Evolutionary conservation across 2,797 vertebrate species (phyloP).

Genomic region (Tangara arthus): DNA sequence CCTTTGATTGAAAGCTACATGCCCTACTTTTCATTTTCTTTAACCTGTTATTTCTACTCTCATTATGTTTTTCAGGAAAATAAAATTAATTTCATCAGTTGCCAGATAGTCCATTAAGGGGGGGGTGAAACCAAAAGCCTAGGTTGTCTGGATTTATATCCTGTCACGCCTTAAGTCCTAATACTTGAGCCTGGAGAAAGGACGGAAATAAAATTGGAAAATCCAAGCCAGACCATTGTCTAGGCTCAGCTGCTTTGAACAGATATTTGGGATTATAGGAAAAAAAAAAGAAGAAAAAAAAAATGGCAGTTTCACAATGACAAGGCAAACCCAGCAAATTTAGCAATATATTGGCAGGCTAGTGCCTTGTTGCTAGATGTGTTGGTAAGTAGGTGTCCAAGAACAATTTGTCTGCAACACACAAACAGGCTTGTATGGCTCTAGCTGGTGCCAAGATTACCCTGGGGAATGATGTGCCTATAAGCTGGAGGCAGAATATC

Average conservation of each 20-base stretch:
- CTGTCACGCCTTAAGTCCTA: background rate
- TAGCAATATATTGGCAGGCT: background rate
- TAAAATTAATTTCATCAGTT: background rate
- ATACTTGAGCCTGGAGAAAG: background rate
- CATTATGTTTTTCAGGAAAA: background rate
- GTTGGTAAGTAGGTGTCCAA: background rate
- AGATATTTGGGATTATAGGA: background rate
- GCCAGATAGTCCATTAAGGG: background rate
- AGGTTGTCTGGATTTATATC: background rate
- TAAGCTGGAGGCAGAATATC: background rate
- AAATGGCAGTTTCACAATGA: background rate
- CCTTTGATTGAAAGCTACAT: background rate
- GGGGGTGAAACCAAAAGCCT: fast-evolving
- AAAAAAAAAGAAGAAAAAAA: too few species aligned
- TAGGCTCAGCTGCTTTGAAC: background rate
- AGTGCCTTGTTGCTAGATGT: background rate
- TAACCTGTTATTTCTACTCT: background rate
- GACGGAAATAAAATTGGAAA: conserved; percentile 8
- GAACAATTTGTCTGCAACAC: background rate
- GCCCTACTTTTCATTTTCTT: background rate
- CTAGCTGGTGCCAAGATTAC: background rate
- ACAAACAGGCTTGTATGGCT: background rate
- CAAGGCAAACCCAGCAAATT: background rate
- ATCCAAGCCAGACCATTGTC: background rate
- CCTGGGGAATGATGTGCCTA: background rate